A percentile compares a stretch with the other conserved stretches of the same genome.
Evolutionary conservation across 2,113 vertebrate species (phyloP).

Genomic region (Istiophorus platypterus): DNA sequence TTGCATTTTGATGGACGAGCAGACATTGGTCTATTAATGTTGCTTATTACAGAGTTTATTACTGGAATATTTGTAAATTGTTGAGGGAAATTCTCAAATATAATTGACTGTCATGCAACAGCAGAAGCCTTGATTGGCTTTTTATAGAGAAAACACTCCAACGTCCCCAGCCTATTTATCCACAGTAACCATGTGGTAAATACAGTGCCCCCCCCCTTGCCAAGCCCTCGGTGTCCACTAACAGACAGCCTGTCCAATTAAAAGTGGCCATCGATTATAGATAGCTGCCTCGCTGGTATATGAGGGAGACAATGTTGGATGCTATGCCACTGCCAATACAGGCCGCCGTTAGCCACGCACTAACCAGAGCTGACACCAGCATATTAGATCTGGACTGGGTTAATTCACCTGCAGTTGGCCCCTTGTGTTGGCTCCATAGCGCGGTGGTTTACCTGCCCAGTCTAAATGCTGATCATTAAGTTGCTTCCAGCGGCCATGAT

Average conservation of each 20-base stretch:
- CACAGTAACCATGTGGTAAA: slow-evolving; percentile 56
- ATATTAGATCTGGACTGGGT: slow-evolving; percentile 97
- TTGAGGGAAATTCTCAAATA: slow-evolving; percentile 34
- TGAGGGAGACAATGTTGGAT: slow-evolving; percentile 84
- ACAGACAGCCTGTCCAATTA: slow-evolving; percentile 81
- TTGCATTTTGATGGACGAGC: background rate
- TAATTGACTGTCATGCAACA: slow-evolving; percentile 50
- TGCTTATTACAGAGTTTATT: slow-evolving; percentile 13
- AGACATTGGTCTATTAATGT: background rate
- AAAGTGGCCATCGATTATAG: slow-evolving; percentile 84
- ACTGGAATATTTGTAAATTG: background rate
- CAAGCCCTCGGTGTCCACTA: slow-evolving; percentile 61
- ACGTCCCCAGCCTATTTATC: slow-evolving; percentile 46
- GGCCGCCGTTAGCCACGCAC: slow-evolving; percentile 86
- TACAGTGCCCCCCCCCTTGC: slow-evolving; percentile 41
- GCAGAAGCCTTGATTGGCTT: slow-evolving; percentile 47
- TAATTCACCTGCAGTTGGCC: slow-evolving; percentile 96
- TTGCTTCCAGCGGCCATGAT: slow-evolving; percentile 78
- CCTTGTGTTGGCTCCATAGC: slow-evolving; percentile 94
- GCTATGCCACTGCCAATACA: slow-evolving; percentile 87
- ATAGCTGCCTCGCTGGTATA: slow-evolving; percentile 82
- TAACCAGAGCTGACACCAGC: slow-evolving; percentile 96
- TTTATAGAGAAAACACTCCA: slow-evolving; percentile 27
- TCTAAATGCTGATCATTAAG: slow-evolving; percentile 90
- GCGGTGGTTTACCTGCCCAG: slow-evolving; percentile 91